Conservation (phyloP, 2,797 vertebrate species). For the Prionace glauca region DNA sequence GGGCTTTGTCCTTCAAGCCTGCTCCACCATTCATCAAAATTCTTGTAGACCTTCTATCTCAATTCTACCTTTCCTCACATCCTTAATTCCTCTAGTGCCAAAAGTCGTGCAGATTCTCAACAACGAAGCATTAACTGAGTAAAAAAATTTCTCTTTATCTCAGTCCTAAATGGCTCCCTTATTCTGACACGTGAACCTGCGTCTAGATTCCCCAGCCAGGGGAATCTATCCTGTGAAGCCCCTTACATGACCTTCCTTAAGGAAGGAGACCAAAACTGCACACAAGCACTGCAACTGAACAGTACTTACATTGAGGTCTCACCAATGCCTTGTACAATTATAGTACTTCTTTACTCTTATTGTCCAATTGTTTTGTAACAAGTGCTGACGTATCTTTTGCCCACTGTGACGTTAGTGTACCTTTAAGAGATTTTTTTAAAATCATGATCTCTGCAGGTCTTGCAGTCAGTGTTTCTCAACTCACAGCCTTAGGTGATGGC, state of each 20-base stretch:
- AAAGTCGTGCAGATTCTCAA: neutral
- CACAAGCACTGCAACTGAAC: neutral
- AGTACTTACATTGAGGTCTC: neutral
- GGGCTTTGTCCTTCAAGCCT: neutral
- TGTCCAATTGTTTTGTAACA: neutral
- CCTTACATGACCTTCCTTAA: neutral
- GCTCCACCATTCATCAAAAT: neutral
- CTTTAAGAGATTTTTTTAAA: too few species aligned
- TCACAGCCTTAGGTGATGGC: too few species aligned
- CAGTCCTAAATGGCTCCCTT: neutral
- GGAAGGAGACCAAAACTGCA: neutral
- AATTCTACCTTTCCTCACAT: neutral
- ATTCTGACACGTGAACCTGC: neutral
- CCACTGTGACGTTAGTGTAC: too few species aligned
- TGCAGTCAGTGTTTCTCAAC: too few species aligned
- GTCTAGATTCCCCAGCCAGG: neutral
- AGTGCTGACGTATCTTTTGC: too few species aligned
- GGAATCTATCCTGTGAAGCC: neutral
- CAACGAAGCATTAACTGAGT: neutral
- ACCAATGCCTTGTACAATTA: too few species aligned
- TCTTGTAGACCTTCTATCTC: neutral
- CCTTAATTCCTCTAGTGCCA: neutral
- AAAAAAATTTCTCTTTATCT: neutral
- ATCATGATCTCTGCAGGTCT: too few species aligned
- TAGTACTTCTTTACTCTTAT: neutral